A percentile compares a stretch with the other conserved stretches of the same genome.
Evolutionary conservation across 1,140 invertebrate genomes (phyloP).

Genomic region (Himalopsyche phryganea): DNA sequence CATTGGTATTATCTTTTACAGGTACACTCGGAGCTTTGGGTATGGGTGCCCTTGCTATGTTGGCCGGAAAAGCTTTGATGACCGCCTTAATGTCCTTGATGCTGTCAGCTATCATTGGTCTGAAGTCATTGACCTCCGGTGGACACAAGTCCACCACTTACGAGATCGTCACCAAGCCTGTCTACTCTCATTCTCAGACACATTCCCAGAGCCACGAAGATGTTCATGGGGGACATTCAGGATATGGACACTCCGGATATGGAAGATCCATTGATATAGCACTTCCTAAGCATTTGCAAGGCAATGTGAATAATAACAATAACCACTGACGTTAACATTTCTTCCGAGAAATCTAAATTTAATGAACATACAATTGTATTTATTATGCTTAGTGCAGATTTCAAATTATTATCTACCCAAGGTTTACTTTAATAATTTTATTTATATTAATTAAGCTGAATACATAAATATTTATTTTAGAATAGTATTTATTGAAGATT

Average conservation of each 20-base stretch:
- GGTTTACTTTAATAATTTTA: too few species aligned
- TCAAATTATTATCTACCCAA: too few species aligned
- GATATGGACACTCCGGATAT: constrained; percentile 60
- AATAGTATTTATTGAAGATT: neutral
- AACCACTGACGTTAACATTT: neutral
- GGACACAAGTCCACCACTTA: constrained; percentile 73
- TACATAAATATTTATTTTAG: constrained; percentile 19
- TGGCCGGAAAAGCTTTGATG: constrained; percentile 83
- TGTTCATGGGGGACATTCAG: constrained; percentile 59
- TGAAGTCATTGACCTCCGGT: constrained; percentile 67
- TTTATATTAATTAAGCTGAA: too few species aligned
- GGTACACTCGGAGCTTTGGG: constrained; percentile 70
- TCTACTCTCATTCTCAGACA: constrained; percentile 67
- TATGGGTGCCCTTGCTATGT: constrained; percentile 68
- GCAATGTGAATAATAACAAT: neutral
- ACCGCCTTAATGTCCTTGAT: constrained; percentile 75
- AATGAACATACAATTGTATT: too few species aligned
- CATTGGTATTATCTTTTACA: constrained; percentile 41
- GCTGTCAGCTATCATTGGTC: constrained; percentile 69
- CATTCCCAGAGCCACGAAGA: constrained; percentile 69
- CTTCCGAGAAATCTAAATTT: too few species aligned
- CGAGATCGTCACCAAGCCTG: constrained; percentile 77
- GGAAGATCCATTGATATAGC: constrained; percentile 45
- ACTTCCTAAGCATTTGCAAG: constrained; percentile 20
- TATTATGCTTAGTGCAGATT: too few species aligned